phyloP scores from a whole-genome alignment of 2,797 vertebrate genomes.

The Taeniopygia guttata region DNA sequence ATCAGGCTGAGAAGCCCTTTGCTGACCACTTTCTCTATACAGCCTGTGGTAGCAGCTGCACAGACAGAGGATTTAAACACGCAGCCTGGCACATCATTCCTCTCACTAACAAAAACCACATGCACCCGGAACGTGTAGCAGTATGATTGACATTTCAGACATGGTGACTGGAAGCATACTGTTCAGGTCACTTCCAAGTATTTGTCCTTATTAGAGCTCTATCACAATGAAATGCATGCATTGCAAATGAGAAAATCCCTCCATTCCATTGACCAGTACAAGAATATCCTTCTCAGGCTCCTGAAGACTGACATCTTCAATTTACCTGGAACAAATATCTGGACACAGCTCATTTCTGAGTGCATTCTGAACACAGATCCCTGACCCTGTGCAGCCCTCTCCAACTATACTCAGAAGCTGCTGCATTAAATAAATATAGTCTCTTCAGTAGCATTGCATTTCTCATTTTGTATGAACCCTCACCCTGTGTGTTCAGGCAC shows the following conservation, averaged over 20 bases:
- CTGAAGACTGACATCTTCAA: neutral
- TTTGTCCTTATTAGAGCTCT: neutral
- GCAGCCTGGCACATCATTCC: neutral
- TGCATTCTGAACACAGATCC: neutral
- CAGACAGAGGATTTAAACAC: neutral
- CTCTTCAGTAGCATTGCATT: neutral
- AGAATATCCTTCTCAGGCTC: neutral
- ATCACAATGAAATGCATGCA: neutral
- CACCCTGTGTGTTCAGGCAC: neutral
- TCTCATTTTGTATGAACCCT: neutral
- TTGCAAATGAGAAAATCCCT: neutral
- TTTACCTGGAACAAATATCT: neutral
- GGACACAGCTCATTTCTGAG: neutral
- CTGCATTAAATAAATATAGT: neutral
- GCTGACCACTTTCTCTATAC: neutral
- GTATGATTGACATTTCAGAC: neutral
- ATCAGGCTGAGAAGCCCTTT: neutral
- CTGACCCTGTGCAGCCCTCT: neutral
- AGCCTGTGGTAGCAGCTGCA: neutral
- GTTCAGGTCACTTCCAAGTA: neutral
- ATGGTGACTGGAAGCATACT: neutral
- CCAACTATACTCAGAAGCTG: neutral
- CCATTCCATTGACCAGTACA: neutral
- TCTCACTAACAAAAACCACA: neutral
- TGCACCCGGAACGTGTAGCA: accelerated